phyloP scores from a whole-genome alignment of 1,140 invertebrate genomes.

The Drosophila ananassae region DNA sequence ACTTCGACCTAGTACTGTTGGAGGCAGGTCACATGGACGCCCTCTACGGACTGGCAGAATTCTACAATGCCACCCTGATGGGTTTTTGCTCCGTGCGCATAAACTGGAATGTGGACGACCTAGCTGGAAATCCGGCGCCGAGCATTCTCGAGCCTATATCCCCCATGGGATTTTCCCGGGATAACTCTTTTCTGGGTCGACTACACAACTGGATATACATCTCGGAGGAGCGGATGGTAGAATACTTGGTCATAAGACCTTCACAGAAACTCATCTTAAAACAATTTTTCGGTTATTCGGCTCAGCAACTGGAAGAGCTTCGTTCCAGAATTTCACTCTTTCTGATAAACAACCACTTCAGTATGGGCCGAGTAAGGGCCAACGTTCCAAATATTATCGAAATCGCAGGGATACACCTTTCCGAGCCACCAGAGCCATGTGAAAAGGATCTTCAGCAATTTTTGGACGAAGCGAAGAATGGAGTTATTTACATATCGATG shows the following conservation, averaged over 20 bases:
- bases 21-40: conserved; percentile 45
- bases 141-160: conserved; percentile 70
- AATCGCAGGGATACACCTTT: conserved; percentile 86
- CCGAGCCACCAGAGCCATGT: conserved; percentile 75
- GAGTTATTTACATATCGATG: conserved; percentile 86
- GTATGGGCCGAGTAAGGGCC: conserved; percentile 53
- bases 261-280: conserved; percentile 65
- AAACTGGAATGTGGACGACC: conserved; percentile 33
- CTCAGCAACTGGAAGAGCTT: conserved; percentile 31
- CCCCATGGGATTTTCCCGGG: conserved; percentile 53
- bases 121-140: conserved; percentile 56
- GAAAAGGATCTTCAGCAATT: conserved; percentile 81
- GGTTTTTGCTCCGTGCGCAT: conserved; percentile 37
- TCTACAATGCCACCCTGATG: conserved; percentile 52
- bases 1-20: conserved; percentile 58
- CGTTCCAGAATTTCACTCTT: conserved; percentile 49
- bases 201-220: conserved; percentile 73
- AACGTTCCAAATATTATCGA: conserved; percentile 69
- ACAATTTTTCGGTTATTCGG: conserved; percentile 54
- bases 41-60: conserved; percentile 45
- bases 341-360: conserved; percentile 66
- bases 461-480: conserved; percentile 85
- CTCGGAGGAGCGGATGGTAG: conserved; percentile 45
- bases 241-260: conserved; percentile 32
- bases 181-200: conserved; percentile 79